These are phyloP conservation scores for Pocillopora grandis DNA, from an alignment of 92 coral and sea anemone genomes.

Conservation along the genomic window DNA sequence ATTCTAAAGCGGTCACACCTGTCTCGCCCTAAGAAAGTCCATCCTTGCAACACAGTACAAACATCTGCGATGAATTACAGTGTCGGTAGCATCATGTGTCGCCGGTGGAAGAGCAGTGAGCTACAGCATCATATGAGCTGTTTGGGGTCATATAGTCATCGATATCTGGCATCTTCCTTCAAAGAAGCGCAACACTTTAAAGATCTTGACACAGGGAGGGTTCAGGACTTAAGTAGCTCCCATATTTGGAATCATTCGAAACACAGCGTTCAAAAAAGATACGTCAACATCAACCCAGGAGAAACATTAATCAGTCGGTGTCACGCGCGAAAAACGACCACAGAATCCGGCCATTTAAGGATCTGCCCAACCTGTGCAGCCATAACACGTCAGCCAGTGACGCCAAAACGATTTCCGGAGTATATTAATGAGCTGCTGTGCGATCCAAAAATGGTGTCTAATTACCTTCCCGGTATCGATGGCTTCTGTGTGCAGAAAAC, in stretches of 20 bases:
- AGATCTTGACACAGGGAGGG: slow-evolving; percentile 25
- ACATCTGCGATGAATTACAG: slow-evolving; percentile 11
- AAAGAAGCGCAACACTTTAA: slow-evolving; percentile 21
- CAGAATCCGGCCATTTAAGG: slow-evolving; percentile 19
- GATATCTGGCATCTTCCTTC: slow-evolving; percentile 11
- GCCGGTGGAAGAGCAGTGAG: not conserved
- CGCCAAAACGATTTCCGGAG: slow-evolving; percentile 28
- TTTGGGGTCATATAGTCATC: slow-evolving; percentile 11
- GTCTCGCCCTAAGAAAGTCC: not conserved
- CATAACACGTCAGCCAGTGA: slow-evolving; percentile 18
- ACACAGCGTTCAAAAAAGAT: not conserved
- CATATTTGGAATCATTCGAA: not conserved
- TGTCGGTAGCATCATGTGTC: not conserved
- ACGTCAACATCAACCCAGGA: not conserved
- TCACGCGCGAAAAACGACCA: slow-evolving; percentile 4
- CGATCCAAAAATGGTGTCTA: slow-evolving; percentile 16
- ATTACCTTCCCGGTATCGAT: slow-evolving; percentile 20
- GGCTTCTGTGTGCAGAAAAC: slow-evolving; percentile 53
- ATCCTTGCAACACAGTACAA: not conserved
- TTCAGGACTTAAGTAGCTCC: not conserved
- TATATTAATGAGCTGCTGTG: slow-evolving; percentile 28
- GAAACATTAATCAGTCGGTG: slow-evolving; percentile 16
- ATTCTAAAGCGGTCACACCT: not conserved
- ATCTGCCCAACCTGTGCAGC: slow-evolving; percentile 26
- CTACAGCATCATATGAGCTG: slow-evolving; percentile 9